phyloP scores from a whole-genome alignment of 2,888 invertebrate species.

The Sycophila texana region DNA sequence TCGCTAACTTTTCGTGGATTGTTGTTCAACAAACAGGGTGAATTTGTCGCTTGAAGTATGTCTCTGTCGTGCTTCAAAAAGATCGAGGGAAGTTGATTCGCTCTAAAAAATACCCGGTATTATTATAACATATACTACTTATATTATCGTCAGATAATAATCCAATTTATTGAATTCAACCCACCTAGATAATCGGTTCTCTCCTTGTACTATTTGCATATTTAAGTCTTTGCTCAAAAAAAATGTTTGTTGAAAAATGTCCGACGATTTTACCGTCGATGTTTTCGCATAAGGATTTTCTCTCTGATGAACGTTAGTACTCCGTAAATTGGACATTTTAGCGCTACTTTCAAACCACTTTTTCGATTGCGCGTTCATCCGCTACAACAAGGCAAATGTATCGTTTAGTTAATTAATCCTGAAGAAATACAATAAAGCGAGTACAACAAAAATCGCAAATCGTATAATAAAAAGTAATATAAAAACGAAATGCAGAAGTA shows the following conservation, averaged over 20 bases:
- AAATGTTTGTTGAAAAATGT: neutral
- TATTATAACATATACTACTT: neutral
- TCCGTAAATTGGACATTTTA: neutral
- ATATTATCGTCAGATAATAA: neutral
- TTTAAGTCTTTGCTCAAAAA: neutral
- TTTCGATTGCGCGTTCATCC: neutral
- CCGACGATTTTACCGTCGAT: neutral
- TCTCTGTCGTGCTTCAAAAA: slow-evolving; percentile 15
- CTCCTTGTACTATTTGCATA: neutral
- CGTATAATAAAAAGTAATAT: neutral
- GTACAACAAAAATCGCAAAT: neutral
- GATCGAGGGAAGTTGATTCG: slow-evolving; percentile 30
- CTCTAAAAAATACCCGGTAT: neutral
- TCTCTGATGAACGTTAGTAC: neutral
- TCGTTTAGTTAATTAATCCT: neutral
- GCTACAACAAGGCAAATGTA: neutral
- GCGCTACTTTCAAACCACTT: slow-evolving; percentile 10
- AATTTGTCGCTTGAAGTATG: neutral
- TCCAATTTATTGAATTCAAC: neutral
- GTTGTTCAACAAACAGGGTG: neutral
- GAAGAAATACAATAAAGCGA: no score
- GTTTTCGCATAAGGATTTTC: neutral
- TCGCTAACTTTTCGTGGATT: slow-evolving; percentile 7
- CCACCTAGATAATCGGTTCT: neutral
- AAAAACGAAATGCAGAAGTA: neutral